Evolutionary conservation across 2,888 invertebrate genomes (phyloP).

Genomic region (Actias luna): DNA sequence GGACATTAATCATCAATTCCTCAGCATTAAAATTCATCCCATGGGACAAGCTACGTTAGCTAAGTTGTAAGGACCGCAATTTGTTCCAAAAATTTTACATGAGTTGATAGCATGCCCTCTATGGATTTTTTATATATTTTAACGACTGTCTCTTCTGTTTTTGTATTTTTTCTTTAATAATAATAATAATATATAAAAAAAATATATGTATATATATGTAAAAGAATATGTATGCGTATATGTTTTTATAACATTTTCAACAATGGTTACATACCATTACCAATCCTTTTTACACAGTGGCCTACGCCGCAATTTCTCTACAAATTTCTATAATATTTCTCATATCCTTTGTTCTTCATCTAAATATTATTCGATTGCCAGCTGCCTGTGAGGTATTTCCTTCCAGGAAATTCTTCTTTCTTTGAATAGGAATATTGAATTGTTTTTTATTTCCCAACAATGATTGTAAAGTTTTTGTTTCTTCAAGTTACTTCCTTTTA

Average conservation of each 20-base stretch:
- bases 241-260: conserved; percentile 22
- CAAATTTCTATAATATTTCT: conserved; percentile 45
- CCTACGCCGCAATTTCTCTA: conserved; percentile 32
- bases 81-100: conserved; percentile 21
- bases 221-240: too few relatives aligned
- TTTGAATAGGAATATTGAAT: conserved; percentile 40
- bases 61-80: conserved; percentile 32
- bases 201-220: too few relatives aligned
- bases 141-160: not conserved
- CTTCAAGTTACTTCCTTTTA: conserved; percentile 21
- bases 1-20: conserved; percentile 30
- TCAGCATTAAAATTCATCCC: conserved; percentile 37
- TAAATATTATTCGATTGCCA: conserved; percentile 61
- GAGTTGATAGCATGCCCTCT: not conserved
- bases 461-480: conserved; percentile 34
- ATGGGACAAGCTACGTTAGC: conserved; percentile 36
- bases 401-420: conserved; percentile 49
- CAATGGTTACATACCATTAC: conserved; percentile 28
- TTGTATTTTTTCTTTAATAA: too few relatives aligned
- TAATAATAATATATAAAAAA: too few relatives aligned
- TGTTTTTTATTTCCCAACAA: conserved; percentile 31
- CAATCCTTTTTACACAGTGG: conserved; percentile 28
- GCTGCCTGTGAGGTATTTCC: conserved; percentile 38
- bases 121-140: not conserved
- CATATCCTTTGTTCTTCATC: conserved; percentile 48